Evolutionary conservation across 2,113 vertebrate genomes (phyloP).

Genomic region (Otis tarda): DNA sequence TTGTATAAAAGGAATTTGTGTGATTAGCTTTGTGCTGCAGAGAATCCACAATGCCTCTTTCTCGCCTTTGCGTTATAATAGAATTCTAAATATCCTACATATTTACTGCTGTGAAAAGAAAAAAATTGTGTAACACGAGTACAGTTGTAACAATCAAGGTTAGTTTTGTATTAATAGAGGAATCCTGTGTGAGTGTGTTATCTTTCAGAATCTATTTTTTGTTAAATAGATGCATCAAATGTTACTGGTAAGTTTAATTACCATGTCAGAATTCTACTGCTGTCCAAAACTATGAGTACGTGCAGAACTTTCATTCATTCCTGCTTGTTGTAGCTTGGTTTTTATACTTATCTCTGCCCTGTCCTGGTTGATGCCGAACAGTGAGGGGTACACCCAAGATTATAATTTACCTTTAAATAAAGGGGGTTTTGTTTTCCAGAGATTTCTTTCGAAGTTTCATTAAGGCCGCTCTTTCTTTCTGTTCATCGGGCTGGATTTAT

Average conservation of each 20-base stretch:
- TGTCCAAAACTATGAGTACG: background rate
- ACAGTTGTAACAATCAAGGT: background rate
- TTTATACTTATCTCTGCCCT: background rate
- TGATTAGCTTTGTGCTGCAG: background rate
- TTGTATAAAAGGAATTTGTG: background rate
- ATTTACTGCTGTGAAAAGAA: background rate
- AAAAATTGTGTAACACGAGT: background rate
- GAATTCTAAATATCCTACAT: background rate
- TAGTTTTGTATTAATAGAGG: background rate
- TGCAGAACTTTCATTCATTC: background rate
- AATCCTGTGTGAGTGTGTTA: background rate
- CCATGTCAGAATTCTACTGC: background rate
- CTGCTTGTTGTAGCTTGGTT: background rate
- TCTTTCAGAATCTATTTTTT: conserved; percentile 30
- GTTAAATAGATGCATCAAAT: conserved; percentile 10
- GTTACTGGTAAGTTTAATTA: conserved; percentile 65
- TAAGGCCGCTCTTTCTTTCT: background rate
- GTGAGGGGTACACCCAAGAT: background rate
- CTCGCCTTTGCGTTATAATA: background rate
- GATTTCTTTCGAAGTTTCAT: background rate
- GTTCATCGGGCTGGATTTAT: background rate
- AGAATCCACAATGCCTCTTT: background rate
- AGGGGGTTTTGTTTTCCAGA: background rate
- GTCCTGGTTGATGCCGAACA: background rate
- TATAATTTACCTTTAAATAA: conserved; percentile 38